Base-by-base conservation (phyloP, 2,113 vertebrate genomes). In the Kryptolebias marmoratus region DNA sequence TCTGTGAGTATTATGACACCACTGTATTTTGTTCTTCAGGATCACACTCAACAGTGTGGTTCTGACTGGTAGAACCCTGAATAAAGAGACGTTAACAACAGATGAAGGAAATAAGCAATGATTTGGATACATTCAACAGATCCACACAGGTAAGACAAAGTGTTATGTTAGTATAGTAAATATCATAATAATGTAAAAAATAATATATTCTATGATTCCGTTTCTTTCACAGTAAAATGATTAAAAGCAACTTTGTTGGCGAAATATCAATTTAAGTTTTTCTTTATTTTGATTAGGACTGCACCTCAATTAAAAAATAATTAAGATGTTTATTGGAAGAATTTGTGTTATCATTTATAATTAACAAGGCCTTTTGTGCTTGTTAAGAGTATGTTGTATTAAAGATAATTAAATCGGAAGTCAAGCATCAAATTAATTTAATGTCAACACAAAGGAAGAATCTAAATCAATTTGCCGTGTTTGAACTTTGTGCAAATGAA, bases 41-140 rank as follows among this genome's bases (percentile, higher is more conserved):
- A 18, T 49, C 32, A 56, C 42, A 48, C 36, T 45, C 62, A 10
- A 52, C 48, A 64, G 16, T 12, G 7, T n/a, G 16, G 12, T 52
- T 64, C 60, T 88, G 72, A 81, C 68, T 80, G 50, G 12, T 72
- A 45, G 87, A 92, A 90, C 91, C 88, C 89, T 90, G 91, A 91
- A 92, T 90, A 75, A 66, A 70, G 84, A 91, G 81, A 73, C 15
- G 45, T 80, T 87, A 88, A 77, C 78, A 32, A 85, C 85, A 57
- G 70, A 73, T 73, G 67, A 70, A 88, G 80, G 76, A 87, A 78
- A 64, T 13, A 4, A 57, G 69, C 47, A 50, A 62, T 13, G 64
- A 64, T 32, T 31, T 73, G 69, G 53, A 71, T 67, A 67, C 13
- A 28, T 53, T 68, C 63, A 59, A 84, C 56, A 66, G 55, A 55